A percentile compares a stretch with the other conserved stretches of the same genome.
phyloP scores from a whole-genome alignment of 2,113 vertebrate genomes.

The Alaudala cheleensis region DNA sequence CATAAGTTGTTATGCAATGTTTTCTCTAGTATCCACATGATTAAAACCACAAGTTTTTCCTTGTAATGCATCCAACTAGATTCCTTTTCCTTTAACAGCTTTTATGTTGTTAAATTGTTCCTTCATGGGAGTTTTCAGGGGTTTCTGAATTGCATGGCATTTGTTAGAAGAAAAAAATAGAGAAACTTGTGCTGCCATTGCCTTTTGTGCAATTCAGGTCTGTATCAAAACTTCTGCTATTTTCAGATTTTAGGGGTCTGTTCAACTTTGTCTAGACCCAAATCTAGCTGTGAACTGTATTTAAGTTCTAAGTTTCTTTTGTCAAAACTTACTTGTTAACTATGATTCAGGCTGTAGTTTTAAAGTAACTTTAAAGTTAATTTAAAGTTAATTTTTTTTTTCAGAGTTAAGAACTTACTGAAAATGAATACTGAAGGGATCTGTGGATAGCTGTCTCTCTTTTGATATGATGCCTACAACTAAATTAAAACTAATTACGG shows the following conservation, averaged over 20 bases:
- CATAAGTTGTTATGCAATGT: slow-evolving; percentile 1
- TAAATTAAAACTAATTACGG: slow-evolving; percentile 31
- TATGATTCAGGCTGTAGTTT: not conserved
- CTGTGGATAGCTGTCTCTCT: not conserved
- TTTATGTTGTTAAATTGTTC: not conserved
- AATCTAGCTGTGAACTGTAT: not conserved
- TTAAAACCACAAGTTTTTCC: slow-evolving; percentile 48
- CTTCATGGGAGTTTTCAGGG: not conserved
- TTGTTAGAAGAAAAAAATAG: not conserved
- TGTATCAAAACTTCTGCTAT: not conserved
- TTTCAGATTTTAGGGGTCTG: not conserved
- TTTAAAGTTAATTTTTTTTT: not conserved
- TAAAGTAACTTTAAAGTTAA: not conserved
- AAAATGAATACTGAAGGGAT: not conserved
- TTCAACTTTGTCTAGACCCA: not conserved
- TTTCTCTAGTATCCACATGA: slow-evolving; percentile 10
- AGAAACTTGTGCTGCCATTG: not conserved
- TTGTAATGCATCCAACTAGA: not conserved
- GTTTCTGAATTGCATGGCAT: not conserved
- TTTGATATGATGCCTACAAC: slow-evolving; percentile 17
- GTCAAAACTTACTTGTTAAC: not conserved
- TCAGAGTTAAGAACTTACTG: not conserved
- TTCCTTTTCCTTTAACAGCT: not conserved
- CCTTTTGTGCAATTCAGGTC: not conserved
- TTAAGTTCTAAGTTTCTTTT: not conserved